These are phyloP conservation scores for Anastrepha obliqua DNA, from an alignment of 1,140 invertebrate species.

Conservation along the genomic window DNA sequence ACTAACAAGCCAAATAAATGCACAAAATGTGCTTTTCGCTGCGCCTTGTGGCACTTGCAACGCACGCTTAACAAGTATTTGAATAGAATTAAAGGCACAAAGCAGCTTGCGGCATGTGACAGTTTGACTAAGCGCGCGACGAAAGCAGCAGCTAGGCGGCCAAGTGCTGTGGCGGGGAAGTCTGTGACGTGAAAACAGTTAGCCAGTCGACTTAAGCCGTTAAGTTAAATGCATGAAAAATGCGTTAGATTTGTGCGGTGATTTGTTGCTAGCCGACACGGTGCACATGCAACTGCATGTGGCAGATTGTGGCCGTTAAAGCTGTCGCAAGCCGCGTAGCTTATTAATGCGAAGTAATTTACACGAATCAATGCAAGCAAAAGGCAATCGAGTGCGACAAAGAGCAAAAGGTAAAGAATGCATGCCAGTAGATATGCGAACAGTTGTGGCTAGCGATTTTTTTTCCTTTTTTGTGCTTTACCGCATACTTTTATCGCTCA, in stretches of 20 bases:
- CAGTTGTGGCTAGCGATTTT: background rate
- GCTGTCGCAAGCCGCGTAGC: constrained; percentile 7
- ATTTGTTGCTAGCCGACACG: constrained; percentile 5
- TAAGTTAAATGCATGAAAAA: constrained; percentile 40
- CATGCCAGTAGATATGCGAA: background rate
- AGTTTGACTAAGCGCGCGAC: background rate
- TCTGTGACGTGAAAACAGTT: background rate
- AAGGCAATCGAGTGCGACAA: background rate
- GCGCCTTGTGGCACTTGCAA: too few relatives aligned
- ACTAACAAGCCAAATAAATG: too few relatives aligned
- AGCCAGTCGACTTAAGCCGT: constrained; percentile 5
- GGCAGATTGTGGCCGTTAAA: constrained; percentile 24
- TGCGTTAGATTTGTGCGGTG: constrained; percentile 22
- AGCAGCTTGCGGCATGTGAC: background rate
- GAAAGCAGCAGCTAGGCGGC: too few relatives aligned
- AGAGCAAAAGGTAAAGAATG: background rate
- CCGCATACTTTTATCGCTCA: constrained; percentile 12
- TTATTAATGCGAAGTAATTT: constrained; percentile 51
- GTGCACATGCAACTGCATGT: constrained; percentile 2
- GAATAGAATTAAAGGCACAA: background rate
- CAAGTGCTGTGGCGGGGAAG: background rate
- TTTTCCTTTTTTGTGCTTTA: background rate
- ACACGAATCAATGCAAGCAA: constrained; percentile 35
- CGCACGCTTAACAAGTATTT: too few relatives aligned
- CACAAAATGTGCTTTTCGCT: too few relatives aligned